Evolutionary conservation across 1,140 invertebrate species (phyloP).

Genomic region (Sminthurinus signatus): DNA sequence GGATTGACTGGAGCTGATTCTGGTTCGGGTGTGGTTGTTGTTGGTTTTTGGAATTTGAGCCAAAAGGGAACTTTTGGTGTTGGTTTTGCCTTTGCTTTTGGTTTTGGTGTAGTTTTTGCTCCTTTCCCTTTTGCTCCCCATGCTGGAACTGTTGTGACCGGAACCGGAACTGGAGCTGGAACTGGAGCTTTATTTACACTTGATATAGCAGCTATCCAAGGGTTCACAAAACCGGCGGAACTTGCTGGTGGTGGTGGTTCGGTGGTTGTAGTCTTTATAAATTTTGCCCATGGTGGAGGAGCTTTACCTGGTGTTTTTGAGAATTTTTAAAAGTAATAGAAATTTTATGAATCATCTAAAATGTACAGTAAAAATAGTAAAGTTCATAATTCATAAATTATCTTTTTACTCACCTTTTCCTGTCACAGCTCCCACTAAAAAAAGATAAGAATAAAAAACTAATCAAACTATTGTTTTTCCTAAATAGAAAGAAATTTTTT

Average conservation of each 20-base stretch:
- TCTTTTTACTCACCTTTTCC: too few relatives aligned
- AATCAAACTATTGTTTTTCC: too few relatives aligned
- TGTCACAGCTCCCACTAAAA: too few relatives aligned
- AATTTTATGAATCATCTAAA: not conserved
- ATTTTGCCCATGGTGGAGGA: constrained; percentile 4
- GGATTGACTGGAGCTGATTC: not conserved
- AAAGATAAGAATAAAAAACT: too few relatives aligned
- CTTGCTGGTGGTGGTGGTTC: not conserved
- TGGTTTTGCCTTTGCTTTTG: not conserved
- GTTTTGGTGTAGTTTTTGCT: not conserved
- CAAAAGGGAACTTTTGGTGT: not conserved
- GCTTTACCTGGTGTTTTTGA: not conserved
- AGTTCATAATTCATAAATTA: too few relatives aligned
- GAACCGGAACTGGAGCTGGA: too few relatives aligned
- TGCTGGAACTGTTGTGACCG: too few relatives aligned
- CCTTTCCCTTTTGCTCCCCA: not conserved
- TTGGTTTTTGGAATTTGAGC: not conserved
- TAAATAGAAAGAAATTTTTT: too few relatives aligned
- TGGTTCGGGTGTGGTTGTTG: not conserved
- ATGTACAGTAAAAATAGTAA: not conserved
- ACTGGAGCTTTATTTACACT: not conserved
- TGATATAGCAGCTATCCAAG: not conserved
- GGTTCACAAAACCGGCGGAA: not conserved
- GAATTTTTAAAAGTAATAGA: not conserved
- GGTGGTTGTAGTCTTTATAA: not conserved